These are phyloP conservation scores for Noctua fimbriata DNA, from an alignment of 2,888 invertebrate species.

Conservation along the genomic window DNA sequence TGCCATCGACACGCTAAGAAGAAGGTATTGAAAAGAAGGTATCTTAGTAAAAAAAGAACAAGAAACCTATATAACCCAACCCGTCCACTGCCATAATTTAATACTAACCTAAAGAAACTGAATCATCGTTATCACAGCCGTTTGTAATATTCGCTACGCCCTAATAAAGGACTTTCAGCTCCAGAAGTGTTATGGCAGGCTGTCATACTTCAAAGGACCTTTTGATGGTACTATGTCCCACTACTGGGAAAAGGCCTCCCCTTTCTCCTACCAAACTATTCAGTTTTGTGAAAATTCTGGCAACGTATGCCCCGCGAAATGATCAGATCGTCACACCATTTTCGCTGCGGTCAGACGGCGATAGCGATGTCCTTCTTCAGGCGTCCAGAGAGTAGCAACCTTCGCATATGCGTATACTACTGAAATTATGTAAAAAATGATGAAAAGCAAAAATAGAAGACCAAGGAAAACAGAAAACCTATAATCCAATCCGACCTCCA, in stretches of 20 bases:
- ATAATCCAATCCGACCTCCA: neutral
- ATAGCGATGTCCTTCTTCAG: neutral
- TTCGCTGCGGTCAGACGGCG: neutral
- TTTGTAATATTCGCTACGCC: slow-evolving; percentile 76
- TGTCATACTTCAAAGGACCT: too few species aligned
- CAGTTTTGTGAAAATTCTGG: too few species aligned
- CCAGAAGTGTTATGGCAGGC: slow-evolving; percentile 66
- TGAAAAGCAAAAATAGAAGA: neutral
- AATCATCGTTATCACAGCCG: slow-evolving; percentile 65
- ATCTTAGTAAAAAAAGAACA: too few species aligned
- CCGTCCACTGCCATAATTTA: neutral
- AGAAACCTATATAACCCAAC: neutral
- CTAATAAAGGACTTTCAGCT: slow-evolving; percentile 76
- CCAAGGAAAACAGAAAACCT: neutral
- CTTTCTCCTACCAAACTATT: too few species aligned
- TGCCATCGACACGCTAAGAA: too few species aligned
- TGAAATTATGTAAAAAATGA: neutral
- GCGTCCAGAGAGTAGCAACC: accelerated
- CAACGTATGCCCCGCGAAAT: too few species aligned
- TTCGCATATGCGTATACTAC: neutral
- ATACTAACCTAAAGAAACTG: slow-evolving; percentile 45
- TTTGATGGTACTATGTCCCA: too few species aligned
- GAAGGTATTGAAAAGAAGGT: too few species aligned
- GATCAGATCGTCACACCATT: neutral
- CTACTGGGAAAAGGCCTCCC: too few species aligned